Base-by-base conservation (phyloP, 2,113 vertebrate species). In the Mastomys coucha region DNA sequence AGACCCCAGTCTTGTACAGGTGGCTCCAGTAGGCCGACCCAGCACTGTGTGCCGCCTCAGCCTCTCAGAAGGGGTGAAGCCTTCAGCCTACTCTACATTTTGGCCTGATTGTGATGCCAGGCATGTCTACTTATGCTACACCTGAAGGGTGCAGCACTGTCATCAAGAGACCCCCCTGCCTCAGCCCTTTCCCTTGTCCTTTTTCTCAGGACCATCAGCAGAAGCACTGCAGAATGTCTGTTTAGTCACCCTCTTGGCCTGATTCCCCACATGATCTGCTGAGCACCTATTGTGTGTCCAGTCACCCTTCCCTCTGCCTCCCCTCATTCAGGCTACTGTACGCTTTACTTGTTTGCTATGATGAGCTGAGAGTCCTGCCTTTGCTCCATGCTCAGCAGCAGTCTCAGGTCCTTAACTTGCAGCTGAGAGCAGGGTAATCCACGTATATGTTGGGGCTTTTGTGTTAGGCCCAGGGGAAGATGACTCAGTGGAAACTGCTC, bases 261-360 rank as follows among this genome's bases (percentile, higher is more conserved):
- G 93, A 26, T 26, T 16, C 4, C 39, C 19, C 39, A 5, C 0
- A 16, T 67, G 16, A 2, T 26, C 84, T 13, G 0, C 33, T 42
- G 58, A 39, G 36, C 5, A 28, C 39, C 56, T 53, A 0, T 36
- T 19, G 60, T n/a, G 8, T 49, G 2, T 78, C 16, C 2, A 0
- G 39, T 69, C 14, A 24, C 20, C 4, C 12, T 31, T 75, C 31
- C 63, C 42, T 60, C n/a, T 45, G n/a, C n/a, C n/a, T 58, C 28
- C 19, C 7, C n/a, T 78, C 36, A 65, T 33, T 10, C 20, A n/a
- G 73, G 73, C 16, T 24, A 19, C 39, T 80, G 85, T 49, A 51
- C 58, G 26, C n/a, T 85, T 36, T 36, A 58, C 36, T n/a, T 60
- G 56, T 82, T 39, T 82, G 58, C 36, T 91, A 60, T 89, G 53